phyloP scores from a whole-genome alignment of 2,888 invertebrate genomes.

The Caenorhabditis auriculariae region DNA sequence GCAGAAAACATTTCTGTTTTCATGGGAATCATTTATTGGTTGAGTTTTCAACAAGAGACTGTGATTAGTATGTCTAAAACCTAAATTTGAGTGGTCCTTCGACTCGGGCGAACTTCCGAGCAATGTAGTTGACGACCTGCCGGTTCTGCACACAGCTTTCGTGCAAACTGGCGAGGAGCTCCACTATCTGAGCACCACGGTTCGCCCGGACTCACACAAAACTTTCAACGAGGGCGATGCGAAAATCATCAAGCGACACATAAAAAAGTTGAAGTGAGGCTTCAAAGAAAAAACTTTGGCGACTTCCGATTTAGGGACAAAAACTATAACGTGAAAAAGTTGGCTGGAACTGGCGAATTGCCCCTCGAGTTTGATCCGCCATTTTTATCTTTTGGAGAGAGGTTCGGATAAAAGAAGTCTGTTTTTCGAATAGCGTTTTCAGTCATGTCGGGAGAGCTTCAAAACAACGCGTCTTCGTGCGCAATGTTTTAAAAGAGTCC shows the following conservation, averaged over 20 bases:
- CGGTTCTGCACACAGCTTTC: conserved; percentile 71
- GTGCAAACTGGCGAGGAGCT: conserved; percentile 75
- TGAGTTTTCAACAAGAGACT: too few relatives aligned
- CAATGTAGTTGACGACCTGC: conserved; percentile 41
- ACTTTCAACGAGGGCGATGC: too few relatives aligned
- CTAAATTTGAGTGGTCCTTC: too few relatives aligned
- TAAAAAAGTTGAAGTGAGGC: too few relatives aligned
- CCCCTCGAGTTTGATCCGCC: conserved; percentile 43
- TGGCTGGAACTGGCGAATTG: conserved; percentile 21
- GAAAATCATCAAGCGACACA: too few relatives aligned
- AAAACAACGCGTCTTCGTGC: conserved; percentile 23
- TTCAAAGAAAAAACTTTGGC: too few relatives aligned
- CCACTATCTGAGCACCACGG: conserved; percentile 70
- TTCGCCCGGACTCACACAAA: conserved; percentile 13
- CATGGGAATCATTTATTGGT: too few relatives aligned
- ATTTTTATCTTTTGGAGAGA: conserved; percentile 42
- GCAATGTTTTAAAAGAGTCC: conserved; percentile 19
- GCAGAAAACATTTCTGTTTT: too few relatives aligned
- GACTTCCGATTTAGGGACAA: too few relatives aligned
- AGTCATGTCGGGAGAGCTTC: conserved; percentile 37
- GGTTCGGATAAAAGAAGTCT: conserved; percentile 10
- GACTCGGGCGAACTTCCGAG: too few relatives aligned
- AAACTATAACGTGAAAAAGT: conserved; percentile 24
- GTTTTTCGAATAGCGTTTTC: conserved; percentile 9
- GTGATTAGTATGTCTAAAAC: too few relatives aligned